Evolutionary conservation across 2,888 invertebrate species (phyloP).

Genomic region (Matsumyia berberina): DNA sequence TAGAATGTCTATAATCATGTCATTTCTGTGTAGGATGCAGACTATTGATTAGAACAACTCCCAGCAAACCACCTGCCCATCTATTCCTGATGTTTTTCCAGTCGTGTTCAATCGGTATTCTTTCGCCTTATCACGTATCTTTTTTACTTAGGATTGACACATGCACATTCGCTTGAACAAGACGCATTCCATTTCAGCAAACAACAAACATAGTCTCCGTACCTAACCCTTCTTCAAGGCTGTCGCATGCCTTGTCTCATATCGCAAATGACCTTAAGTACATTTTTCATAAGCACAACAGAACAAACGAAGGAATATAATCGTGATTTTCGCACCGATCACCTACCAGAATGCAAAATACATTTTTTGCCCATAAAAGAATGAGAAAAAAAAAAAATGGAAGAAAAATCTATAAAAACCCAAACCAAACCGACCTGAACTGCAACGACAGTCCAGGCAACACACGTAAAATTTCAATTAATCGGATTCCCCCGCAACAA

Average conservation of each 20-base stretch:
- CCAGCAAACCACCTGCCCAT: conserved; percentile 49
- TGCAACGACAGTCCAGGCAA: conserved; percentile 35
- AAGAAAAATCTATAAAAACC: conserved; percentile 2
- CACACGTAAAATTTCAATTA: conserved; percentile 73
- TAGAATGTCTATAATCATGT: too few relatives aligned
- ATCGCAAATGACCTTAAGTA: conserved; percentile 70
- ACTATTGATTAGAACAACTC: too few relatives aligned
- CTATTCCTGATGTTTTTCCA: conserved; percentile 32
- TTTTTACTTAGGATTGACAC: conserved; percentile 47
- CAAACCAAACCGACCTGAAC: conserved; percentile 50
- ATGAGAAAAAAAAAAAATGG: conserved; percentile 18
- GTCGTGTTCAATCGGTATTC: conserved; percentile 15
- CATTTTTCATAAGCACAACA: conserved; percentile 14
- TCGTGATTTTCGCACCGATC: conserved; percentile 75
- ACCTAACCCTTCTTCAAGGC: conserved; percentile 73
- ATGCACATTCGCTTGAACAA: conserved; percentile 58
- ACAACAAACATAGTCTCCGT: conserved; percentile 1
- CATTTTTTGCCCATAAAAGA: conserved; percentile 52
- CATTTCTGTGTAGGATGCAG: too few relatives aligned
- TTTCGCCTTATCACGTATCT: conserved; percentile 65
- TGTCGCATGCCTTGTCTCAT: conserved; percentile 61
- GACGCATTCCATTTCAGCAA: conserved; percentile 69
- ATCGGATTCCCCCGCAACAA: conserved; percentile 60
- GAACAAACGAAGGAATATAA: conserved; percentile 8
- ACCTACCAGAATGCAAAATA: conserved; percentile 68